These are phyloP conservation scores for Caenorhabditis panamensis DNA, from an alignment of 2,888 invertebrate species.

Conservation along the genomic window DNA sequence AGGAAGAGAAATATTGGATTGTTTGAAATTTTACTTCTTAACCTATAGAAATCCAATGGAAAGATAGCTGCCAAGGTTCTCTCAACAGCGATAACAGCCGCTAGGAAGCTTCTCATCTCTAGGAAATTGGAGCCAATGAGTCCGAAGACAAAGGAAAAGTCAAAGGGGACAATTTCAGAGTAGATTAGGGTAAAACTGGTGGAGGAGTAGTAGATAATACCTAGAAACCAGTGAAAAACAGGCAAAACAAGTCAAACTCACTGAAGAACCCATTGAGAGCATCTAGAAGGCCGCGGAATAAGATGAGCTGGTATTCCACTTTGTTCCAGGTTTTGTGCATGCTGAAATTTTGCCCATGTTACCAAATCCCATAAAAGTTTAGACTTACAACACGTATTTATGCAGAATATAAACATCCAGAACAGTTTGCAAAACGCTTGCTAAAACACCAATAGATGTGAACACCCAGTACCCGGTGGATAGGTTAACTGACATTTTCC, in stretches of 20 bases:
- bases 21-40: conserved; percentile 8
- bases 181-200: background rate
- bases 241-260: background rate
- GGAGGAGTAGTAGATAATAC: background rate
- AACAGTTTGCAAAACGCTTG: background rate
- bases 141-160: conserved; percentile 8
- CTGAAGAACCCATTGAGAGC: conserved; percentile 16
- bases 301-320: conserved; percentile 29
- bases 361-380: no score
- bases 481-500: background rate
- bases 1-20: background rate
- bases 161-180: background rate
- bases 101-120: conserved; percentile 22
- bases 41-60: background rate
- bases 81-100: conserved; percentile 22
- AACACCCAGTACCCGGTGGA: conserved; percentile 20
- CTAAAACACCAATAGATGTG: conserved; percentile 4
- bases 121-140: conserved; percentile 5
- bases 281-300: conserved; percentile 20
- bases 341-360: background rate
- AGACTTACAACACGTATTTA: conserved; percentile 16
- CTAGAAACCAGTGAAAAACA: conserved; percentile 2
- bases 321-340: conserved; percentile 22
- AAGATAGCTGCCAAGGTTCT: conserved; percentile 4
- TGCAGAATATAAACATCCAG: conserved; percentile 11